phyloP scores from a whole-genome alignment of 1,140 invertebrate genomes.

The Teleopsis dalmanni region DNA sequence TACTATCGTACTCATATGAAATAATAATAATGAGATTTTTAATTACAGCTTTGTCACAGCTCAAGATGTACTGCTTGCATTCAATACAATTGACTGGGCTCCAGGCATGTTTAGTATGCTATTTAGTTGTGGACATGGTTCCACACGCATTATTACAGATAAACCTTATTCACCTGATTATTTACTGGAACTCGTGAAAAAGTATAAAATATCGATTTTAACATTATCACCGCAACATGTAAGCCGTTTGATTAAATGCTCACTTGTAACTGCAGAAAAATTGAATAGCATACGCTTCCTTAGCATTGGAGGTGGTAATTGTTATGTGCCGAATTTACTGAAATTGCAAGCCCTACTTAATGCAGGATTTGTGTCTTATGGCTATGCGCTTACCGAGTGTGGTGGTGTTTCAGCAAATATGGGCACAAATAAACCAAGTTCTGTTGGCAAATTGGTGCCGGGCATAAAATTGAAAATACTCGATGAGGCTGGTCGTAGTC shows the following conservation, averaged over 20 bases:
- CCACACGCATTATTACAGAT: constrained; percentile 35
- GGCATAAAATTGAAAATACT: constrained; percentile 42
- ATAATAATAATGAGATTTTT: too few species aligned
- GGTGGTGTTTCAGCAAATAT: constrained; percentile 37
- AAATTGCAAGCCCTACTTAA: constrained; percentile 30
- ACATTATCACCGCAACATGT: constrained; percentile 33
- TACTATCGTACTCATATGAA: too few species aligned
- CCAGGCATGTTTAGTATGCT: constrained; percentile 37
- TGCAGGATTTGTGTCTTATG: constrained; percentile 31
- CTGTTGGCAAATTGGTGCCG: constrained; percentile 33
- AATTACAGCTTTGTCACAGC: constrained; percentile 33
- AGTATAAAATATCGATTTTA: constrained; percentile 33
- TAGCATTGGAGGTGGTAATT: constrained; percentile 33
- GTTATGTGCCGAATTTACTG: constrained; percentile 31
- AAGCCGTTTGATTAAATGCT: constrained; percentile 24
- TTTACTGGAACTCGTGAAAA: constrained; percentile 31
- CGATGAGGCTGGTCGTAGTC: constrained; percentile 32
- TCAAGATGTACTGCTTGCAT: constrained; percentile 36
- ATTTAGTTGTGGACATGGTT: constrained; percentile 31
- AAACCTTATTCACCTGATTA: constrained; percentile 33
- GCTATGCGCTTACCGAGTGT: constrained; percentile 32
- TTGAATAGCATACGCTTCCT: constrained; percentile 28
- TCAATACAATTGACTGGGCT: constrained; percentile 39
- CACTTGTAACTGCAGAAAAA: constrained; percentile 24
- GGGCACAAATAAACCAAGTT: constrained; percentile 28